A percentile compares a stretch with the other conserved stretches of the same genome.
phyloP scores from a whole-genome alignment of 1,140 invertebrate genomes.

The Macrobrachium rosenbergii region DNA sequence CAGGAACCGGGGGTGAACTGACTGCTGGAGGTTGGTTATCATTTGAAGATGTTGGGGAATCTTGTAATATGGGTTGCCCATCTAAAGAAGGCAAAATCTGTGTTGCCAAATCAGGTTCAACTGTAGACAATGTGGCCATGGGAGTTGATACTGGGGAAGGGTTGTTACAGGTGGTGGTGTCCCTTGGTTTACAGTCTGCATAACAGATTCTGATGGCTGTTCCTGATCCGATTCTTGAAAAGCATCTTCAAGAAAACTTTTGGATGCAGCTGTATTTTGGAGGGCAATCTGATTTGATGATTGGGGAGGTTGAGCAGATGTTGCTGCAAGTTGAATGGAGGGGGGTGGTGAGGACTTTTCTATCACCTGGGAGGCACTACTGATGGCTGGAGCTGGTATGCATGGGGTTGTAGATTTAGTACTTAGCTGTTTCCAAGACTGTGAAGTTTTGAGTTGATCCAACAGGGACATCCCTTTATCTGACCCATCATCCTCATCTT shows the following conservation, averaged over 20 bases:
- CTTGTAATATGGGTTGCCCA: too few relatives aligned
- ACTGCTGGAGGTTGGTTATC: too few relatives aligned
- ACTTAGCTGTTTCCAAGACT: slow-evolving; percentile 82
- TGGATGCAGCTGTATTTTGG: too few relatives aligned
- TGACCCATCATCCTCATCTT: slow-evolving; percentile 71
- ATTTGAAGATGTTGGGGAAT: too few relatives aligned
- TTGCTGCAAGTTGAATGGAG: too few relatives aligned
- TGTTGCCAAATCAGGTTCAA: not conserved
- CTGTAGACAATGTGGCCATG: slow-evolving; percentile 8
- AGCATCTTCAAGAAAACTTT: too few relatives aligned
- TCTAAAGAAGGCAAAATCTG: slow-evolving; percentile 3
- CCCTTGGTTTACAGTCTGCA: too few relatives aligned
- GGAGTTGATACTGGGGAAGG: slow-evolving; percentile 30
- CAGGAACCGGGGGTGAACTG: too few relatives aligned
- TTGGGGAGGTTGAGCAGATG: not conserved
- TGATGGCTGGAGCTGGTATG: not conserved
- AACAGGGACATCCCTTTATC: slow-evolving; percentile 72
- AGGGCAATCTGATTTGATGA: not conserved
- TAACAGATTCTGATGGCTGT: too few relatives aligned
- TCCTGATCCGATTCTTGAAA: too few relatives aligned
- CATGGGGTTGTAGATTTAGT: slow-evolving; percentile 45
- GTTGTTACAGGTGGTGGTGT: not conserved
- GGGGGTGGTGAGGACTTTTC: too few relatives aligned
- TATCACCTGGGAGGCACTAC: too few relatives aligned
- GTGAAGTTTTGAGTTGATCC: slow-evolving; percentile 82